Percentiles rank a stretch among this genome's conserved stretches.
Conservation (phyloP, 2,888 invertebrate species). For the Protophormia terraenovae region DNA sequence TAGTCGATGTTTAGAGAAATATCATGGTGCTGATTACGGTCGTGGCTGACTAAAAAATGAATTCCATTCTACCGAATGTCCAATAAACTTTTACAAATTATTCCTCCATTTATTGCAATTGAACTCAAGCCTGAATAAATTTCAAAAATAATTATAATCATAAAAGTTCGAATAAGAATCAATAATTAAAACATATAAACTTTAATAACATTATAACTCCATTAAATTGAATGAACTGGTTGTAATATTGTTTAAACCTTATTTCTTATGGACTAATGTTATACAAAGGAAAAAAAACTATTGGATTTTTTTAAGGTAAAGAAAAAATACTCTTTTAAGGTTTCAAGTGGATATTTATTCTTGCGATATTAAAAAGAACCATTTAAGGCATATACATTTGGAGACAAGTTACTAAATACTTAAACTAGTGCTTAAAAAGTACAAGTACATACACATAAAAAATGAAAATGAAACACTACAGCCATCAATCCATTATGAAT, state of each 20-base stretch:
- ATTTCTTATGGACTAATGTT: neutral
- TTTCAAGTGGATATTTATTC: conserved; percentile 35
- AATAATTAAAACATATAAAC: too few relatives aligned
- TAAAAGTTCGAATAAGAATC: too few relatives aligned
- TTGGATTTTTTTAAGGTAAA: neutral
- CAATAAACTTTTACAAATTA: too few relatives aligned
- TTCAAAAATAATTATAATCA: too few relatives aligned
- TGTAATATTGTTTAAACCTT: neutral
- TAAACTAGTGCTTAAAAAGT: conserved; percentile 3
- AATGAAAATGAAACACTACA: conserved; percentile 5
- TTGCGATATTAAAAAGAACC: neutral
- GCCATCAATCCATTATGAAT: conserved; percentile 32
- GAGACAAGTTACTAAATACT: conserved; percentile 27
- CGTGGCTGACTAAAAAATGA: too few relatives aligned
- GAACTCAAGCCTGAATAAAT: too few relatives aligned
- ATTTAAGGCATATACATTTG: conserved; percentile 6
- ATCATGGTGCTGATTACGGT: too few relatives aligned
- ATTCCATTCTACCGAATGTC: too few relatives aligned
- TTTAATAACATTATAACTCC: too few relatives aligned
- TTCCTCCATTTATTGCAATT: too few relatives aligned
- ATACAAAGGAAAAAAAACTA: neutral
- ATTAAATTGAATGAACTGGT: too few relatives aligned
- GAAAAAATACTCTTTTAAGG: conserved; percentile 24
- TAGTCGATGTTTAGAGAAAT: too few relatives aligned
- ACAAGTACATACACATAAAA: neutral